These are phyloP conservation scores for Tor tambroides DNA, from an alignment of 2,113 vertebrate species.

Conservation along the genomic window DNA sequence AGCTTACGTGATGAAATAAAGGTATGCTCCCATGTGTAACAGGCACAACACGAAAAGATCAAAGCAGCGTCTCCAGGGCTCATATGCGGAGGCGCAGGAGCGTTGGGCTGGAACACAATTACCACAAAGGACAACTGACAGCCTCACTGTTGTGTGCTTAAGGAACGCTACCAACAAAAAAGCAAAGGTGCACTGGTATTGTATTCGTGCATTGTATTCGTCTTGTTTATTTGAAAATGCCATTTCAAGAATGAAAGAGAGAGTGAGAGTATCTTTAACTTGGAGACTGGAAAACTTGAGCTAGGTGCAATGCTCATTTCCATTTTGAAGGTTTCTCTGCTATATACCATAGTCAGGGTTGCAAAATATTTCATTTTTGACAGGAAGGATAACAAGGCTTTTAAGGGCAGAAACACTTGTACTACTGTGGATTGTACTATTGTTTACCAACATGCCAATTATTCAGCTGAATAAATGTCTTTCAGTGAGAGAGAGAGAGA, in stretches of 20 bases:
- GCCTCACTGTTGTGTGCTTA: not conserved
- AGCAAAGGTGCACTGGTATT: not conserved
- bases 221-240: not conserved
- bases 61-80: slow-evolving; percentile 28
- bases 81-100: not conserved
- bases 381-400: not conserved
- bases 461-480: not conserved
- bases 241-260: slow-evolving; percentile 7
- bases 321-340: not conserved
- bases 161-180: not conserved
- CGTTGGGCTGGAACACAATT: slow-evolving; percentile 31
- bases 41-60: slow-evolving; percentile 24
- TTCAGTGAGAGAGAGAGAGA: too few relatives aligned
- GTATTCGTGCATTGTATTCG: not conserved
- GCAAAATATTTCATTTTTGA: too few relatives aligned
- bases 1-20: slow-evolving; percentile 34
- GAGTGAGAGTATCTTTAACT: not conserved
- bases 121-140: slow-evolving; percentile 39
- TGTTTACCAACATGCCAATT: not conserved
- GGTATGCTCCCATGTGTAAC: slow-evolving; percentile 32
- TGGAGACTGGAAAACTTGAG: not conserved
- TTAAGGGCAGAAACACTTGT: not conserved
- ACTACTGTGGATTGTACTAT: not conserved
- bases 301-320: not conserved
- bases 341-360: too few relatives aligned